Conservation (phyloP, 2,113 vertebrate genomes). For the Lophochroa leadbeateri region DNA sequence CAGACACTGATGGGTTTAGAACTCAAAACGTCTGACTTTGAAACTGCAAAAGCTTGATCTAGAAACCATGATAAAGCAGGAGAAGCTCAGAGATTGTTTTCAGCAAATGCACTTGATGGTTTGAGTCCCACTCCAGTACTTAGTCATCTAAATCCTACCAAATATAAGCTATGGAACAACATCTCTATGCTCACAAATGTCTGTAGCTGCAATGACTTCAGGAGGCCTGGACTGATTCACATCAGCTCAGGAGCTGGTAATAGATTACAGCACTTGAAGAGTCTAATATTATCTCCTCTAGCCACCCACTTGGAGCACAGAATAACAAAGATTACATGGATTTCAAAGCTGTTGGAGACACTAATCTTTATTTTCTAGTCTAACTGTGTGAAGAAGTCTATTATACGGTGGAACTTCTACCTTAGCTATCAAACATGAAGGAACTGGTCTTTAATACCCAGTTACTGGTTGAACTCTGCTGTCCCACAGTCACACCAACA, state of each 20-base stretch:
- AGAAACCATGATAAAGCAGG: background rate
- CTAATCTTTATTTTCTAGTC: background rate
- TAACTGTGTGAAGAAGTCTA: background rate
- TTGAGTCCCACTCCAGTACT: background rate
- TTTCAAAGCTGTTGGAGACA: background rate
- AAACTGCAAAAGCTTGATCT: background rate
- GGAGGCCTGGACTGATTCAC: background rate
- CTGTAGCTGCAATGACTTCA: background rate
- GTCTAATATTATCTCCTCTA: background rate
- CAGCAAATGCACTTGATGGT: background rate
- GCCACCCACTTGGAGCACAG: background rate
- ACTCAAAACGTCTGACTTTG: background rate
- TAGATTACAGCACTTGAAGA: background rate
- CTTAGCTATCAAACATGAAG: background rate
- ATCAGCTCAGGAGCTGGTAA: background rate
- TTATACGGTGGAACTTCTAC: background rate
- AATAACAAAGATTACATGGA: background rate
- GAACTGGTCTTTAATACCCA: rapidly evolving
- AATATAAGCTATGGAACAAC: background rate
- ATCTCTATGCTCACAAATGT: background rate
- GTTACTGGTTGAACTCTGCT: background rate
- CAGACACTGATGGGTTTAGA: background rate
- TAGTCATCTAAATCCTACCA: background rate
- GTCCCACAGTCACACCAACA: background rate
- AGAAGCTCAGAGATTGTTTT: background rate